Evolutionary conservation across 2,797 vertebrate species (phyloP), one percentile per base, ranked within the genome.

Genomic region (Thunnus albacares): DNA sequence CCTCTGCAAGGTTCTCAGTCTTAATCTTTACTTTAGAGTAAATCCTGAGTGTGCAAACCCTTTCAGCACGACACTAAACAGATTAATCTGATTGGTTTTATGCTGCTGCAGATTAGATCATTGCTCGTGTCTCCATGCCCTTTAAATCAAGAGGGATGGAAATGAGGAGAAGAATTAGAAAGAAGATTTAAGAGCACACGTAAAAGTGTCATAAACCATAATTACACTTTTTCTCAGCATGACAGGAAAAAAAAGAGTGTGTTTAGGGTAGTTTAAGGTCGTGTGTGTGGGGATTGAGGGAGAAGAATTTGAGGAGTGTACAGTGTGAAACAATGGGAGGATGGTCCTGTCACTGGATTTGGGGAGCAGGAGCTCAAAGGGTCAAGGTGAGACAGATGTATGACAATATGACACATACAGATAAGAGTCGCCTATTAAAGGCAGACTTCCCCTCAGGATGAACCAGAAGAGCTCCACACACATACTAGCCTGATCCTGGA

Each of bases 311-410:
- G 59, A 55, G 6, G 66, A 59, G 17, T 45, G 47, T 3, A 11
- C 6, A 20, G 20, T 41, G 26, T 68, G 82, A 81, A 89, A 96
- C 95, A 96, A 96, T 95, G 74, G 87, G 82, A 95, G 94, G 94
- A 93, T 93, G 90, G 82, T 90, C 90, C 74, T 86, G 79, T 90
- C 81, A 83, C 57, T 80, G 76, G 82, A 80, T 79, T 66, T 65
- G 28, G 24, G 63, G 79, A 92, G 63, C 68, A 71, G 65, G 72
- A 59, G 43, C 62, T 80, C 75, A 67, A 57, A 35, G 47, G 90
- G 91, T 94, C 94, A 95, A 91, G 92, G 93, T 90, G 85, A 88
- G 71, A 90, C 69, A 77, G 73, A 87, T 74, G 87, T 74, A 47
- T 43, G 45, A 83, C 79, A 88, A 65, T 61, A 49, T 65, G 69